Conservation (phyloP, 2,113 vertebrate genomes). For the Tapirus terrestris region DNA sequence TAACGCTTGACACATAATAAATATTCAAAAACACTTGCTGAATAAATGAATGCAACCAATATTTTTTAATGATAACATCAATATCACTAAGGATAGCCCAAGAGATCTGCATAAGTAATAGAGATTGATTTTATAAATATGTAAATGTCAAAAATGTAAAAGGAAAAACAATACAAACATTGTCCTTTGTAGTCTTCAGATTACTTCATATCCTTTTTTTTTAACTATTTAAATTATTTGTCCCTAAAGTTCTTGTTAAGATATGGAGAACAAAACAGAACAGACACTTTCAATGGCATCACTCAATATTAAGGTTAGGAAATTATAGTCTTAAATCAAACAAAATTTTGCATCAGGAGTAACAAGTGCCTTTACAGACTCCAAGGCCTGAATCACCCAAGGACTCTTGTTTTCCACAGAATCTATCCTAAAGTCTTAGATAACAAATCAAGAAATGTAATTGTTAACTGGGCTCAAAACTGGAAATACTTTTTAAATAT, state of each 20-base stretch:
- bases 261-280: slow-evolving; percentile 1
- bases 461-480: slow-evolving; percentile 24
- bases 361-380: neutral
- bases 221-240: neutral
- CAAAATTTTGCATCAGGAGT: neutral
- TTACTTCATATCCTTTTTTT: neutral
- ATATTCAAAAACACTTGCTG: slow-evolving; percentile 13
- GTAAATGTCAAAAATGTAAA: slow-evolving; percentile 48
- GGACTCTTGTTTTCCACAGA: neutral
- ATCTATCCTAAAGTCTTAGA: neutral
- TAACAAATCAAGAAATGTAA: neutral
- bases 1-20: neutral
- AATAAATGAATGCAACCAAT: neutral
- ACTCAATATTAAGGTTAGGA: slow-evolving; percentile 34
- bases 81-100: neutral
- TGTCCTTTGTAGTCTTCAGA: neutral
- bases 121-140: neutral
- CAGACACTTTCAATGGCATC: neutral
- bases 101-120: neutral
- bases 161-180: neutral
- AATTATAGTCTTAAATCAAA: slow-evolving; percentile 15
- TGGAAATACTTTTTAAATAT: slow-evolving; percentile 30
- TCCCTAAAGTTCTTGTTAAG: neutral
- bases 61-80: slow-evolving; percentile 5
- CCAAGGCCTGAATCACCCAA: neutral